These are phyloP conservation scores for Andrena haemorrhoa DNA, from an alignment of 2,888 invertebrate species.

Conservation along the genomic window DNA sequence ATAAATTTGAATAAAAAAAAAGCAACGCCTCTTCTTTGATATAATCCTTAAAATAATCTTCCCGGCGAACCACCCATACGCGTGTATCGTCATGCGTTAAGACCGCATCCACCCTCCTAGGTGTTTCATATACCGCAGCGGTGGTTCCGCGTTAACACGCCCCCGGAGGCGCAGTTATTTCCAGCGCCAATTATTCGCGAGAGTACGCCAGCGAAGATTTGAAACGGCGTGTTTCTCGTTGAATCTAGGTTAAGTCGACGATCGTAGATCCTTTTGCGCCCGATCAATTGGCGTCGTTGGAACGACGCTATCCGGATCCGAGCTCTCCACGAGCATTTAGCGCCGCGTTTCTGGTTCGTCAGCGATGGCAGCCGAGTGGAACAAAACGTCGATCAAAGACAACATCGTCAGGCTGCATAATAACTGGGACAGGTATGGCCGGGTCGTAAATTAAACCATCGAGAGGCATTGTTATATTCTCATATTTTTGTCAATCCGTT, in stretches of 20 bases:
- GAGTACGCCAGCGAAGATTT: slow-evolving; percentile 31
- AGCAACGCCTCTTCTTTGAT: background rate
- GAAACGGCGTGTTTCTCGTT: slow-evolving; percentile 14
- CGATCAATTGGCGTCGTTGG: slow-evolving; percentile 12
- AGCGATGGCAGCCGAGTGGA: background rate
- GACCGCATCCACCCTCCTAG: background rate
- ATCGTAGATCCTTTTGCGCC: background rate
- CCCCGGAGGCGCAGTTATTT: slow-evolving; percentile 30
- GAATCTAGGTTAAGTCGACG: slow-evolving; percentile 20
- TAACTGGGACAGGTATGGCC: too few relatives aligned
- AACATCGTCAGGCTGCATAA: too few relatives aligned
- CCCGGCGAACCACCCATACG: background rate
- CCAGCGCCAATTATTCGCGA: slow-evolving; percentile 45
- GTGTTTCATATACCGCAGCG: slow-evolving; percentile 25
- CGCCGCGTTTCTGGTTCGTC: background rate
- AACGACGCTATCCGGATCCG: background rate
- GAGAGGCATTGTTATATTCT: too few relatives aligned
- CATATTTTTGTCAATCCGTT: too few relatives aligned
- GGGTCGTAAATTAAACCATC: too few relatives aligned
- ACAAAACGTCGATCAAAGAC: too few relatives aligned
- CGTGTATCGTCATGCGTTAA: slow-evolving; percentile 1
- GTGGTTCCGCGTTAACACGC: slow-evolving; percentile 10
- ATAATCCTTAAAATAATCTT: background rate
- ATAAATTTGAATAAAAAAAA: background rate
- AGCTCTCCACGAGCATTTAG: slow-evolving; percentile 1